Evolutionary conservation across 30 jellyfish, hydroid and myxozoan genomes (phyloP).

Genomic region (Turritopsis rubra): DNA sequence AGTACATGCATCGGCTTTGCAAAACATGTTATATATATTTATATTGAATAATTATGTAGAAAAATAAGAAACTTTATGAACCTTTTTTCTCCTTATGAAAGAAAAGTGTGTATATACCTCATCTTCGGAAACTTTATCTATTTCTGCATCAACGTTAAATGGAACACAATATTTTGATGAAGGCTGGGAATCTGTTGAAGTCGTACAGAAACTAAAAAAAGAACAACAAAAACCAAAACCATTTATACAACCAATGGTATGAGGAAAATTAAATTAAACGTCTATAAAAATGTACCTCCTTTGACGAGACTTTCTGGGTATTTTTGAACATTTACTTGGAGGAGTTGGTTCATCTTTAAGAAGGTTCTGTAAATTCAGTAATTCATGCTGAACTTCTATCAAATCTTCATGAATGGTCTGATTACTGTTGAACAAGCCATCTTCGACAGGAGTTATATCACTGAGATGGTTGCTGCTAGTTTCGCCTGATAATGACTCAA

Average conservation of each 20-base stretch:
- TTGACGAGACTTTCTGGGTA: neutral
- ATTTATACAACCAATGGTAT: neutral
- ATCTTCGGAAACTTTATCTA: neutral
- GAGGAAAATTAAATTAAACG: neutral
- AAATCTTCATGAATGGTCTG: slow-evolving; percentile 3
- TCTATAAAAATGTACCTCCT: neutral
- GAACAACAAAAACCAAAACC: neutral
- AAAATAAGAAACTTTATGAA: too few relatives aligned
- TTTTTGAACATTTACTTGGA: neutral
- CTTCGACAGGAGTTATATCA: neutral
- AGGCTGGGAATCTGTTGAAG: neutral
- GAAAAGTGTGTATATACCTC: neutral
- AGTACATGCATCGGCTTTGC: too few relatives aligned
- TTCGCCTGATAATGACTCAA: neutral
- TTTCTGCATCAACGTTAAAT: neutral
- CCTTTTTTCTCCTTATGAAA: too few relatives aligned
- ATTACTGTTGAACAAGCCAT: neutral
- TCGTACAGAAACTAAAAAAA: neutral
- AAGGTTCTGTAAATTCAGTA: neutral
- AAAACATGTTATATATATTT: too few relatives aligned
- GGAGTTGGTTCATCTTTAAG: neutral
- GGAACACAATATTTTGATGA: neutral
- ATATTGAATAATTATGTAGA: too few relatives aligned
- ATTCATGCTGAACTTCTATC: slow-evolving; percentile 4
- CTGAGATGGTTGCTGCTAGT: neutral